Base-by-base conservation (phyloP, 2,888 invertebrate species). In the Cheilosia pagana region DNA sequence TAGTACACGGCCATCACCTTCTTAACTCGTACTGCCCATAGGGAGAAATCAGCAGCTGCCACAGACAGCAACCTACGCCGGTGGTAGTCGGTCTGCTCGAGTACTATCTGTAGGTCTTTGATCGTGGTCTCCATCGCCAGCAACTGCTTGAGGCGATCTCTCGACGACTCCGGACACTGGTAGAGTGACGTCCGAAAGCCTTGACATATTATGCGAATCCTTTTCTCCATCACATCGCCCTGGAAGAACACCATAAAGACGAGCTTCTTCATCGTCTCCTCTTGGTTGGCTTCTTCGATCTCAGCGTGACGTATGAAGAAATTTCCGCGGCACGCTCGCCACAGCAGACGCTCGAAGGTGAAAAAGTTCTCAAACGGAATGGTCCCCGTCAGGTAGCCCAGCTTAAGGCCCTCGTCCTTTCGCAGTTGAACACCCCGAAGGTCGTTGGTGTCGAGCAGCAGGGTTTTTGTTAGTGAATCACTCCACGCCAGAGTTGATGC, bases 261-360 rank as follows among this genome's bases (percentile, higher is more conserved):
- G 63, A 96, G 96, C 93, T 99, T 99, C 5, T 88, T 87, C 0
- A n/a, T 45, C 0, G 23, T 2, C 0, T 45, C 52, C 92, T 97
- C 98, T 92, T 96, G 97, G 86, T 96, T 92, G 0, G 96, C 95
- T 28, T 95, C 95, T 86, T 96, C 96, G 87, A 99, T 97, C 92
- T 98, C 97, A 0, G 97, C 96, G 92, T 97, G 97, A 16, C 97
- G 94, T 25, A 99, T 93, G 92, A 98, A 98, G 52, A 98, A 98
- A 92, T 98, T 98, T 83, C 98, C 98, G 74, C 98, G 94, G 89
- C 98, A 99, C 4, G 98, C 97, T 87, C 99, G 94, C 98, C 98
- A 99, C 87, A 99, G 92, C 95, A 99, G 96, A 45, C 98, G 94
- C 92, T 99, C 99, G 92, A 99, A 99, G 0, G 97, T 95, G 8